Evolutionary conservation across 2,113 vertebrate species (phyloP).

Genomic region (Pavo muticus): DNA sequence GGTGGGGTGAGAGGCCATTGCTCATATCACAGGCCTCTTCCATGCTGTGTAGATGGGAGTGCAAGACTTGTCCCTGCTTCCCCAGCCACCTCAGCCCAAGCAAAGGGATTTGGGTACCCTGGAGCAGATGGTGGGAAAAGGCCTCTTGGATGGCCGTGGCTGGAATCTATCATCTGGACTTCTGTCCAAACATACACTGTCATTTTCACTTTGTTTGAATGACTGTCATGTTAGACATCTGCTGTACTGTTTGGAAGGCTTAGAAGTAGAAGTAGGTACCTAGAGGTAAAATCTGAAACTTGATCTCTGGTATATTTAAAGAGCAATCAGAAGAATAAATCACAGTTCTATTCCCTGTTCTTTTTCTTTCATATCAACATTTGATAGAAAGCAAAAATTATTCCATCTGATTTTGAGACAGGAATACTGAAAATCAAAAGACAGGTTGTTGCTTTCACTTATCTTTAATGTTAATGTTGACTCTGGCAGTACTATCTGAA

Average conservation of each 20-base stretch:
- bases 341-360: neutral
- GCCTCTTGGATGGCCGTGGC: neutral
- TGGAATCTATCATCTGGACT: neutral
- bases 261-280: neutral
- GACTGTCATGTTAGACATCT: neutral
- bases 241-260: neutral
- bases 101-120: neutral
- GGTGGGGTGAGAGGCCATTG: neutral
- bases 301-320: neutral
- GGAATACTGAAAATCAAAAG: constrained; percentile 69
- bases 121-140: neutral
- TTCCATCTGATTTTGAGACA: constrained; percentile 75
- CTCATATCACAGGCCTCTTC: neutral
- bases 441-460: constrained; percentile 50
- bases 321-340: neutral
- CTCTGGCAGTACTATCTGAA: neutral
- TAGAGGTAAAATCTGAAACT: fast-evolving
- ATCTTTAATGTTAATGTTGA: neutral
- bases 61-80: neutral
- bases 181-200: neutral
- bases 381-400: constrained; percentile 78
- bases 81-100: neutral
- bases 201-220: neutral
- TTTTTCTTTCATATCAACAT: neutral
- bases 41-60: neutral